Base-by-base conservation (phyloP, 2,797 vertebrate species). In the Pseudochirops cupreus region DNA sequence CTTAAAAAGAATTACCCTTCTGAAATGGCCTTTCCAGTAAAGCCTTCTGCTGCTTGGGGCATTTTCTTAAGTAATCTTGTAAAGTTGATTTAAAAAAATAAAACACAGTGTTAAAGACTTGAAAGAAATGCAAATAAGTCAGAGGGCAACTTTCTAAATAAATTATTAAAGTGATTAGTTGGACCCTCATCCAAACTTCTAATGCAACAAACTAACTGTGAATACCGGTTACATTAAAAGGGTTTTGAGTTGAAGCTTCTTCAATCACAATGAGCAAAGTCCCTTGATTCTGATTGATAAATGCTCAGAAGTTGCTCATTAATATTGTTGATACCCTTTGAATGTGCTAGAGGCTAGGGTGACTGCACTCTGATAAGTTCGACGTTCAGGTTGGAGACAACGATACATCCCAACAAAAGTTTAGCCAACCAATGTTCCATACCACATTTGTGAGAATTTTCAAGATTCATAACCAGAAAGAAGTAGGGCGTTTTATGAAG, bases 101-200 rank as follows among this genome's bases (percentile, higher is more conserved):
- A 74, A 74, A 74, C 62, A 74, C 62, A 74, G n/a, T 33, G n/a
- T 74, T 74, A 87, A 95, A 58, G 91, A 24, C 10, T 91, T 55
- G 3, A 93, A 93, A 96, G 28, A 96, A 97, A 94, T 62, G 16
- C 6, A 90, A 93, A 94, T 93, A 56, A 91, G 18, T 57, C 90
- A 91, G 21, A 93, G 50, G 3, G 56, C 26, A 3, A 91, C 90
- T 74, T 94, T 97, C 52, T 82, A n/a, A 95, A 56, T 95, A 94
- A 95, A 96, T 94, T 95, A 91, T 52, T 95, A 91, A 52, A 10
- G 57, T 96, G 50, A 93, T 95, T 97, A 39, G 9, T 39, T 91
- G 18, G 29, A 91, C 91, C 74, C 28, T 82, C n/a, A 92, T 95
- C 58, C 53, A 92, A 46, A 91, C 91, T 91, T 92, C n/a, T 55